Percentiles rank a stretch among this genome's conserved stretches.
These are phyloP conservation scores for Panagrolaimus sp. DNA, from an alignment of 1,140 invertebrate genomes.

Conservation along the genomic window DNA sequence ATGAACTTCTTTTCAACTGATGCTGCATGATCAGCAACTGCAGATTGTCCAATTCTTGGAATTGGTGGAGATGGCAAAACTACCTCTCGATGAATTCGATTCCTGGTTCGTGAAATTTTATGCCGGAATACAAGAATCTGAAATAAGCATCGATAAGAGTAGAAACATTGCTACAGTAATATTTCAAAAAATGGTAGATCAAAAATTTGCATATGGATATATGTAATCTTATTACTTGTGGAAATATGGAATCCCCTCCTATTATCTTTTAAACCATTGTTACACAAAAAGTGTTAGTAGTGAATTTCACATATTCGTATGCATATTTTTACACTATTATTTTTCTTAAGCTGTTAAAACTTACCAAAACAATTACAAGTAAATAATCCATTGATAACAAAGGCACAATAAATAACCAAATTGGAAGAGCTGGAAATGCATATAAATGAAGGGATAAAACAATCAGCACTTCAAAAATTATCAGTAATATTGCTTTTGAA, in stretches of 20 bases:
- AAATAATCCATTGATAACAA: background rate
- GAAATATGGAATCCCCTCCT: too few relatives aligned
- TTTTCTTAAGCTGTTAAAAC: background rate
- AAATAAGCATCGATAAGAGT: background rate
- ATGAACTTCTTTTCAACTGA: background rate
- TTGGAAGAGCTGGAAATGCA: background rate
- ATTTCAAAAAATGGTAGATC: too few relatives aligned
- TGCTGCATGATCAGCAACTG: background rate
- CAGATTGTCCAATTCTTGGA: conserved; percentile 6
- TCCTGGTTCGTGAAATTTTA: background rate
- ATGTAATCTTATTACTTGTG: too few relatives aligned
- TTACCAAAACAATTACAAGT: background rate
- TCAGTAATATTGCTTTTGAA: background rate
- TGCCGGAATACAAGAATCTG: background rate
- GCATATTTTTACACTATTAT: background rate
- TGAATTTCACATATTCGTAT: too few relatives aligned
- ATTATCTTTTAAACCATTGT: too few relatives aligned
- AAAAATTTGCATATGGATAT: too few relatives aligned
- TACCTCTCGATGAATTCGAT: background rate
- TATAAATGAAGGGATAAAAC: conserved; percentile 2
- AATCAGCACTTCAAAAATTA: background rate
- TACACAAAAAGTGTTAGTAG: too few relatives aligned
- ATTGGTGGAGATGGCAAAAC: background rate
- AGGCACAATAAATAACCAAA: background rate
- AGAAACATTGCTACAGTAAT: too few relatives aligned